Base-by-base conservation (phyloP, 2,113 vertebrate species). In the Oncorhynchus gorbuscha region DNA sequence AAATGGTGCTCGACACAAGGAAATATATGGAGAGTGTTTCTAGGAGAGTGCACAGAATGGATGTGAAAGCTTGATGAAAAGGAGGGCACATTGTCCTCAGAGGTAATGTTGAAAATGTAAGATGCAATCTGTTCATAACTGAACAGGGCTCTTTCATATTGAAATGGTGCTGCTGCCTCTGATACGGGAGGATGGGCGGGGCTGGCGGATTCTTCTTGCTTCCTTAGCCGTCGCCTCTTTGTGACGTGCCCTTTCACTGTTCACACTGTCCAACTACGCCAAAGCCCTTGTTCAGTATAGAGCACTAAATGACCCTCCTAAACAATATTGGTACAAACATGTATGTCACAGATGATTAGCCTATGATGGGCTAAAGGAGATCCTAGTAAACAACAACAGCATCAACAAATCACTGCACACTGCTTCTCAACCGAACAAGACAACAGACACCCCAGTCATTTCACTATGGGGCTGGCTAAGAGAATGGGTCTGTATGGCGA, bases 131-230 rank as follows among this genome's bases (percentile, higher is more conserved):
- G 83, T 73, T 90, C 85, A 90, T 88, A 89, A 86, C 73, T 75
- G 81, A 64, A 73, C 39, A 18, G 79, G 73, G 82, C 75, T 89
- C 83, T 90, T 91, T 90, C 84, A 89, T 87, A 90, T 90, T 90
- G 72, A 86, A 87, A 91, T 91, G 62, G 24, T 66, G 74, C 78
- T 81, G 85, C 77, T 85, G 80, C 77, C 82, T 65, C 13, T 69
- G 30, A 72, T 13, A 55, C 49, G 16, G 30, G 75, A 82, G 72
- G 81, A 83, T 84, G 88, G 90, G 90, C 83, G 89, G 87, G 87
- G 91, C 79, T n/a, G 78, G 24, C 13, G 71, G 85, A 86, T 85
- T 88, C 83, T 84, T 88, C 84, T 72, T 83, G 87, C 73, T 77
- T 86, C 78, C 86, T 84, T 84, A 87, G 84, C 88, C 83, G 88